Evolutionary conservation across 2,888 invertebrate species (phyloP).

Genomic region (Eupithecia pulchellata): DNA sequence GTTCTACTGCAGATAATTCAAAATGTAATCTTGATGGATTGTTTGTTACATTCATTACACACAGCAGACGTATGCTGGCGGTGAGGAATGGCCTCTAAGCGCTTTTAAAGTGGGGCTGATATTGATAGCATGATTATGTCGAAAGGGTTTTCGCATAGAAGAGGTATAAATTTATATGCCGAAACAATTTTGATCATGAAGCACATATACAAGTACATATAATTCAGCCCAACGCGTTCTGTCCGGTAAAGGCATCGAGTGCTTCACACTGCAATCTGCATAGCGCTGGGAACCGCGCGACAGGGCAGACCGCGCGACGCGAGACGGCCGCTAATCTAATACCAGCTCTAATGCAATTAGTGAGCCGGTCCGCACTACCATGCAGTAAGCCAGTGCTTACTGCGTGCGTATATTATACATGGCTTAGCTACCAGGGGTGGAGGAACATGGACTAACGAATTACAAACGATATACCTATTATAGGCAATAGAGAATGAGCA

Average conservation of each 20-base stretch:
- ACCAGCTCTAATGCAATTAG: constrained; percentile 32
- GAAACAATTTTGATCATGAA: not conserved
- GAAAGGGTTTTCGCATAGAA: not conserved
- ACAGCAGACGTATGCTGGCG: too few species aligned
- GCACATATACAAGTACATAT: too few species aligned
- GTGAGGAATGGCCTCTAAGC: too few species aligned
- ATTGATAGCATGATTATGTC: not conserved
- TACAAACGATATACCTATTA: not conserved
- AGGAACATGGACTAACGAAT: not conserved
- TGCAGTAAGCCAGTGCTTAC: constrained; percentile 23
- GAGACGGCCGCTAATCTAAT: constrained; percentile 32
- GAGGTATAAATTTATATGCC: not conserved
- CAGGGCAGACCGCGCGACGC: constrained; percentile 42
- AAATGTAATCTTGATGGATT: not conserved
- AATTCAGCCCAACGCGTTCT: not conserved
- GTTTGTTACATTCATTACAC: too few species aligned
- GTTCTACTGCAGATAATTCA: not conserved
- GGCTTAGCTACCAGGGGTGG: not conserved
- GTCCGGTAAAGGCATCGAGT: not conserved
- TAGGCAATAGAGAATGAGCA: too few species aligned
- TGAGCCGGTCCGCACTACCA: constrained; percentile 11
- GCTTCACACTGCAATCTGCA: constrained; percentile 12
- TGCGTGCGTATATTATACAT: not conserved
- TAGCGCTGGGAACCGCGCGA: not conserved
- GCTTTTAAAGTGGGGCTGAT: too few species aligned